Base-by-base conservation (phyloP, 2,113 vertebrate species). In the Entelurus aequoreus region DNA sequence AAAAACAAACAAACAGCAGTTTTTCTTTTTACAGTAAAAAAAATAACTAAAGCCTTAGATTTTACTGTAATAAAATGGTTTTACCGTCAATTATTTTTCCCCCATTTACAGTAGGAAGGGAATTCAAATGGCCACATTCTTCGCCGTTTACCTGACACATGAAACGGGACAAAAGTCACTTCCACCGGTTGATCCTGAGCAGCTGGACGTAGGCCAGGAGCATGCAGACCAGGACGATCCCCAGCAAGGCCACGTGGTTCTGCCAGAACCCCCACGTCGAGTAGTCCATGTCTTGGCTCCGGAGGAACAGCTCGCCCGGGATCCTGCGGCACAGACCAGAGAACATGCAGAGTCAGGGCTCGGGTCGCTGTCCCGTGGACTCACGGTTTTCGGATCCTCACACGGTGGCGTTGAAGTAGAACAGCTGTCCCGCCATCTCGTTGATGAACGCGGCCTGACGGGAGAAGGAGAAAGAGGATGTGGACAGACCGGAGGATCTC, bases 201-300 rank as follows among this genome's bases (percentile, higher is more conserved):
- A 91, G 75, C 76, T 92, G 89, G 6, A 90, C 40, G 6, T 92
- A 92, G 47, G 90, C 64, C 66, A 92, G 63, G 7, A 49, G 6
- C 84, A 92, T 84, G 69, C 88, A 91, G 59, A 72, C 49, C 49
- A 65, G 1, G 4, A 72, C 76, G 55, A 92, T 90, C 62, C 85
- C 84, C 55, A 89, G 10, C 68, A 92, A 87, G 50, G 92, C 91
- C 73, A 91, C 80, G 28, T 87, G 56, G 49, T 92, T 93, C 87
- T 91, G 85, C 91, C 92, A 92, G 82, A 91, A 92, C 6, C 90
- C 92, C 91, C 92, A 92, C 1, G 13, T 5, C 3, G 90, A 91
- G 82, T 91, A 90, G 81, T 92, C 81, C 2, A 93, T 82, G 7
- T 40, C 75, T 78, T 88, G 86, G 6, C 4, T 11, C 1, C 66